Evolutionary conservation across 2,797 vertebrate genomes (phyloP), one percentile per base, ranked within the genome.

Genomic region (Simalia tracyae): DNA sequence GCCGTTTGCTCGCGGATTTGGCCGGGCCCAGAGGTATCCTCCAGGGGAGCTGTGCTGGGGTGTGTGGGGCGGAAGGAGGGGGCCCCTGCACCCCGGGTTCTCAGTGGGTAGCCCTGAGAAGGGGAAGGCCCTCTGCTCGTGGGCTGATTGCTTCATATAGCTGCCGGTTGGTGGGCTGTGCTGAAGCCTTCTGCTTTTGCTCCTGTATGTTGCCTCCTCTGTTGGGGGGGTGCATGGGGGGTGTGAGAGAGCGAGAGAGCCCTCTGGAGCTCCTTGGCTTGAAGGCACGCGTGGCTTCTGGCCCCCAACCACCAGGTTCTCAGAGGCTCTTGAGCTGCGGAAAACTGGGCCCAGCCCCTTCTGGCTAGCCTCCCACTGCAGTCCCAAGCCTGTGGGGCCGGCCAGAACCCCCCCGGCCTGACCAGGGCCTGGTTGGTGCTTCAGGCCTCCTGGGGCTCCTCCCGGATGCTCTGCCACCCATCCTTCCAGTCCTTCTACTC

Each of bases 401-500:
- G 31, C 15, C 68, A 72, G 68, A 31, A 0, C 28, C 11, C 2
- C 19, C 17, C 26, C 19, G 12, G 57, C 22, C 81, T 85, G 59
- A 50, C 50, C 68, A 19, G 31, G 68, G 15, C 19, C 5, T 19
- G 68, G 6, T 72, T 72, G 7, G 68, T 36, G 6, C 31, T 11
- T 36, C 54, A 59, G 54, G 91, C 36, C 2, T 0, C 36, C 61
- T 31, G 0, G 4, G 2, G 26, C 6, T 6, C 61, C 28, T 15
- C 36, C 28, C 84, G 84, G 8, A 86, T 57, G 0, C 84, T 90
- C 2, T 54, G 56, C 42, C 88, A 86, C 2, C 92, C 88, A 0
- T 90, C 92, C 31, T 56, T 76, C 92, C 84, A 87, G 46, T 2
- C 19, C 0, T 63, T 92, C 76, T 92, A 85, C 63, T 4, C 46